Percentiles rank a stretch among this genome's conserved stretches.
Conservation (phyloP, 2,888 invertebrate genomes). For the Pachydiplax longipennis region DNA sequence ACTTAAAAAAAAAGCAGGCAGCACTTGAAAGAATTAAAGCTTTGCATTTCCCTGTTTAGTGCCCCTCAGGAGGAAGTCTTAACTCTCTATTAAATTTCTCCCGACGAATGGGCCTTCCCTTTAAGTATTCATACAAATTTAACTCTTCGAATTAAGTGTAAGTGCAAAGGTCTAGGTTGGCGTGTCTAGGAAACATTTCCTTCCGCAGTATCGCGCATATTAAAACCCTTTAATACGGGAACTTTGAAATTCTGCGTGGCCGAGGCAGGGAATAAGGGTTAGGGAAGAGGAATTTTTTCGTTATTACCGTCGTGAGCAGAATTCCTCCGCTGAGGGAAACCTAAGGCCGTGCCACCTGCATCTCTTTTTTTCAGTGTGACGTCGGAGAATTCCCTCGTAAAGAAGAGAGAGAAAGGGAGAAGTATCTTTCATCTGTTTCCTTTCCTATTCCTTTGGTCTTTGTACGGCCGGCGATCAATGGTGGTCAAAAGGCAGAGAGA, state of each 20-base stretch:
- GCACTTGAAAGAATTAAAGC: neutral
- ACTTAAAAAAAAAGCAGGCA: conserved; percentile 6
- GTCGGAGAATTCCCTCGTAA: neutral
- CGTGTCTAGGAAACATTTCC: conserved; percentile 20
- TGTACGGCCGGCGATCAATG: conserved; percentile 8
- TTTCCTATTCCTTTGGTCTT: neutral
- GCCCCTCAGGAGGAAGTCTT: neutral
- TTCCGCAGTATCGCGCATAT: neutral
- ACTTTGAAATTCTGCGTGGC: neutral
- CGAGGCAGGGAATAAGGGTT: neutral
- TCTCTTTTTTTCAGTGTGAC: neutral
- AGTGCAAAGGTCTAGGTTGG: neutral
- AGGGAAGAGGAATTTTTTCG: neutral
- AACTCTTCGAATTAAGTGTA: conserved; percentile 9
- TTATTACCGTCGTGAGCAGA: conserved; percentile 8
- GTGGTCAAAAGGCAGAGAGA: conserved; percentile 26
- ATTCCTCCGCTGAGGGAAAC: neutral
- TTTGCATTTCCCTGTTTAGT: neutral
- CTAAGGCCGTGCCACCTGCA: neutral
- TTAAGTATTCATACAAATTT: conserved; percentile 31
- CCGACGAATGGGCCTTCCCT: neutral
- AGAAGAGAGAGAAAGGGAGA: neutral
- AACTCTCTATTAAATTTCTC: neutral
- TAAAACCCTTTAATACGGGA: neutral
- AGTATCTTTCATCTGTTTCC: neutral